Percentiles rank a stretch among this genome's conserved stretches.
These are phyloP conservation scores for Nesogale talazaci DNA, from an alignment of 2,113 vertebrate species.

Conservation along the genomic window DNA sequence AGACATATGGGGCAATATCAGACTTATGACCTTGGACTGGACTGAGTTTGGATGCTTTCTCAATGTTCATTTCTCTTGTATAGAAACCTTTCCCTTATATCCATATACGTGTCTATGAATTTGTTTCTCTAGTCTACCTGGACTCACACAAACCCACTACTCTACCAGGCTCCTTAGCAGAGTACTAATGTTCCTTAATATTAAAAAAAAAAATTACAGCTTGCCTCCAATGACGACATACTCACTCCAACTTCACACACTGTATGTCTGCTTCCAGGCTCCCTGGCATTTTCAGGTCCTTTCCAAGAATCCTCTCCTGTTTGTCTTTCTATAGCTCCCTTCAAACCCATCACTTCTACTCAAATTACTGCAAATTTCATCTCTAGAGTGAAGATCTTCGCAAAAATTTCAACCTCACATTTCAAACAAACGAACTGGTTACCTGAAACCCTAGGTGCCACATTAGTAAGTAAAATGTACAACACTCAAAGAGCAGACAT, in stretches of 20 bases:
- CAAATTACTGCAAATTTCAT: constrained; percentile 20
- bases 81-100: too few relatives aligned
- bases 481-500: not conserved
- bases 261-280: too few relatives aligned
- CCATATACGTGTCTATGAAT: too few relatives aligned
- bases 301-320: not conserved
- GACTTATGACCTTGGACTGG: too few relatives aligned
- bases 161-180: too few relatives aligned
- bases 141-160: too few relatives aligned
- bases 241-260: not conserved
- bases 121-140: too few relatives aligned
- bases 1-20: too few relatives aligned
- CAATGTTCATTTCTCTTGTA: too few relatives aligned
- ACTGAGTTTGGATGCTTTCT: too few relatives aligned
- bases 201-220: not conserved
- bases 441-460: not conserved
- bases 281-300: not conserved
- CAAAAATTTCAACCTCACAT: not conserved
- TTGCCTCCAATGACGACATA: not conserved
- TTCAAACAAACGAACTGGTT: not conserved
- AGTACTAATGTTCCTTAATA: not conserved
- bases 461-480: not conserved
- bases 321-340: not conserved
- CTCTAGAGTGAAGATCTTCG: not conserved
- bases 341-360: not conserved